phyloP scores from a whole-genome alignment of 2,113 vertebrate genomes.

The Oreochromis aureus region DNA sequence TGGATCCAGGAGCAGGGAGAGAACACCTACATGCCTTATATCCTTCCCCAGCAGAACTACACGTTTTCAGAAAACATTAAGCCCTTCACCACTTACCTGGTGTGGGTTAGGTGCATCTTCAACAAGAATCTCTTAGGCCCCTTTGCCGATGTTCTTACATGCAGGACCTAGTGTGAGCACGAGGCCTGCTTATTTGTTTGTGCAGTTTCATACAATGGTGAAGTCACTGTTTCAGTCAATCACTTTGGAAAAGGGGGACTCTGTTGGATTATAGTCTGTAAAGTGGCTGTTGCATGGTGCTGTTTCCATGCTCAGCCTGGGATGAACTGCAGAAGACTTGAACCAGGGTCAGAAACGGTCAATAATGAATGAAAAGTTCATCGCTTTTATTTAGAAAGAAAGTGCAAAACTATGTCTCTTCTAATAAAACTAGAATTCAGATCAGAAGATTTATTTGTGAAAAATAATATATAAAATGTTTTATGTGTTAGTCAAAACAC shows the following conservation, averaged over 20 bases:
- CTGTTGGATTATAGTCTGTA: not conserved
- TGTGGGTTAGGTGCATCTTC: conserved; percentile 98
- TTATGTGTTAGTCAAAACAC: conserved; percentile 55
- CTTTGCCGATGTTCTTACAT: conserved; percentile 94
- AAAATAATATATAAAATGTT: conserved; percentile 42
- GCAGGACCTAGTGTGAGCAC: conserved; percentile 78
- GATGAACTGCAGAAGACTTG: not conserved
- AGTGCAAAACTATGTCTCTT: conserved; percentile 1
- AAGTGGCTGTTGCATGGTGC: not conserved
- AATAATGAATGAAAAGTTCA: not conserved
- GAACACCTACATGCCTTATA: conserved; percentile 97
- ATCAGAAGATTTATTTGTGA: conserved; percentile 60
- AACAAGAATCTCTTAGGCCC: conserved; percentile 92
- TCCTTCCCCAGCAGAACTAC: conserved; percentile 93
- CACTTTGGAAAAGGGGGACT: not conserved
- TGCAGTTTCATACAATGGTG: not conserved
- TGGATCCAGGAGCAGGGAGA: conserved; percentile 99
- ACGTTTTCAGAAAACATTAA: conserved; percentile 98
- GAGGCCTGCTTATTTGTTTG: not conserved
- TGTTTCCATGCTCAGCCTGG: not conserved
- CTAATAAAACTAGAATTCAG: conserved; percentile 7
- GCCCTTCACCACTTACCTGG: conserved; percentile 93
- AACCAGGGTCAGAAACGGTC: not conserved
- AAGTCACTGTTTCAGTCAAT: conserved; percentile 9
- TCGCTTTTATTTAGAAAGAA: not conserved